phyloP scores from a whole-genome alignment of 2,888 invertebrate genomes.

The Syrista parreyssii region DNA sequence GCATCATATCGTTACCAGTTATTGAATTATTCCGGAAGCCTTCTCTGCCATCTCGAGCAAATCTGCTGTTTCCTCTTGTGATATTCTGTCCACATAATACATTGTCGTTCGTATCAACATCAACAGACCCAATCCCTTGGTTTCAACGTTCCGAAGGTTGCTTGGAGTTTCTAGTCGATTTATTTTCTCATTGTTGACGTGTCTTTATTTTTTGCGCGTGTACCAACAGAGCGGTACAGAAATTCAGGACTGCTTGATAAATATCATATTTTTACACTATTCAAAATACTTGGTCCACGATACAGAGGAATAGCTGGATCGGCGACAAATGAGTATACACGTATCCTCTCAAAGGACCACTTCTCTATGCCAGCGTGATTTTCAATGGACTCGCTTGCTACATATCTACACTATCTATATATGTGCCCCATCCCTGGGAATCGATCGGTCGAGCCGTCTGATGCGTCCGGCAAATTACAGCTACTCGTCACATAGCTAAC shows the following conservation, averaged over 20 bases:
- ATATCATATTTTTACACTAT: not conserved
- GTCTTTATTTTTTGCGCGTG: not conserved
- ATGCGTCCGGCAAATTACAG: too few relatives aligned
- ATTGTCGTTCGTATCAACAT: not conserved
- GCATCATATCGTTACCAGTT: not conserved
- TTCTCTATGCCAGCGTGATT: not conserved
- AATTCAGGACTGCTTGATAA: not conserved
- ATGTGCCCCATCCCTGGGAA: not conserved
- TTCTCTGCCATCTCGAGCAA: not conserved
- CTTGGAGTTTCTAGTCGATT: not conserved
- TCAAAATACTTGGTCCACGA: not conserved
- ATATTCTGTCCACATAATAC: not conserved
- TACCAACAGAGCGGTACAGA: not conserved
- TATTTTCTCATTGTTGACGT: not conserved
- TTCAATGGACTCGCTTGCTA: not conserved
- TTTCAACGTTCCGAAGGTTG: not conserved
- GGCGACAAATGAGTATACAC: not conserved
- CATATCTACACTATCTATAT: not conserved
- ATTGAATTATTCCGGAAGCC: not conserved
- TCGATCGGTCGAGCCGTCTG: not conserved
- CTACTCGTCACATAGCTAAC: not conserved
- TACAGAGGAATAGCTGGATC: not conserved
- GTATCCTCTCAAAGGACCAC: not conserved
- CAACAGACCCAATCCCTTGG: not conserved
- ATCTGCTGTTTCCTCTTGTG: not conserved